These are phyloP conservation scores for Delphinapterus leucas DNA, from an alignment of 2,113 vertebrate genomes.

Conservation along the genomic window DNA sequence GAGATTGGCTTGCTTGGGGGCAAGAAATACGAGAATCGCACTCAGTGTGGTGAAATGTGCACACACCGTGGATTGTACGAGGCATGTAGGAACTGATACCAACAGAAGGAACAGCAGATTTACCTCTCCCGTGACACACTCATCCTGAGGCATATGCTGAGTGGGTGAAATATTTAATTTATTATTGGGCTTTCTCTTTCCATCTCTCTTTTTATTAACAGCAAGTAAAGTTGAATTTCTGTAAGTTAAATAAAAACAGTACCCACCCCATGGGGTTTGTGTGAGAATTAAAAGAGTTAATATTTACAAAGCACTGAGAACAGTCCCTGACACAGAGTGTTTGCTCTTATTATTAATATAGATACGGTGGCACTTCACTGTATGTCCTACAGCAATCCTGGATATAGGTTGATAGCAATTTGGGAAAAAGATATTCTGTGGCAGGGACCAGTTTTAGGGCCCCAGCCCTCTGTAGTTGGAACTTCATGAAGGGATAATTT, in stretches of 20 bases:
- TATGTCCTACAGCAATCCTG: neutral
- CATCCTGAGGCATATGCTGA: neutral
- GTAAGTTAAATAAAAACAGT: slow-evolving; percentile 24
- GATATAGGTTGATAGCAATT: neutral
- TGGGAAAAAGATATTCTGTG: neutral
- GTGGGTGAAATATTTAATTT: neutral
- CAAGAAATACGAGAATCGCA: neutral
- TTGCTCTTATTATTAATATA: neutral
- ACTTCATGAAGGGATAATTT: neutral
- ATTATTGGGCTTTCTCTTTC: neutral
- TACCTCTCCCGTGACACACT: neutral
- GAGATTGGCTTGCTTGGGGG: neutral
- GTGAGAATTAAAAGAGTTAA: neutral
- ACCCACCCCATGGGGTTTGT: neutral
- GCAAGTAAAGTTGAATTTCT: slow-evolving; percentile 5
- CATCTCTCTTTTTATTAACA: neutral
- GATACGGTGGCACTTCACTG: neutral
- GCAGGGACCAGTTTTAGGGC: neutral
- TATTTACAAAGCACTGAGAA: slow-evolving; percentile 28
- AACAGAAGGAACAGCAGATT: neutral
- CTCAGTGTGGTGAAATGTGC: neutral
- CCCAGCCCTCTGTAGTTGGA: neutral
- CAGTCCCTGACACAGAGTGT: neutral
- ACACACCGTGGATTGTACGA: neutral
- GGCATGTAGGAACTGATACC: neutral